Base-by-base conservation (phyloP, 2,113 vertebrate genomes). In the Vimba vimba region DNA sequence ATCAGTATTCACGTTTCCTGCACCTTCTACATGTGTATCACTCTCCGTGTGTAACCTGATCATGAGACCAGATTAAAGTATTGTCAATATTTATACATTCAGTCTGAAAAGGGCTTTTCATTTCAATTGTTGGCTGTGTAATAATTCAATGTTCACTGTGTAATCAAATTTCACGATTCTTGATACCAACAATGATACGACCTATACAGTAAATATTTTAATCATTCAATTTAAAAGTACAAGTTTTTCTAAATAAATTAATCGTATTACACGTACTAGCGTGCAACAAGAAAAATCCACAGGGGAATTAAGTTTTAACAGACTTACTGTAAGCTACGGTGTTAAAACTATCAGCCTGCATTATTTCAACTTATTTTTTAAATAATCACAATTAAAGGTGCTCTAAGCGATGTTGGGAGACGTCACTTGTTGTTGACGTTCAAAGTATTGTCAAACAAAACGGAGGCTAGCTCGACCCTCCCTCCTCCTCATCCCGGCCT, bases 41-140 rank as follows among this genome's bases (percentile, higher is more conserved):
- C 33, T 71, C 57, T 85, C 33, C 15, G 10, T 82, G 21, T 85
- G 64, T 60, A 78, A 17, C 50, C 75, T 9, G 69, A 64, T 84
- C 74, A 52, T 36, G 17, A 47, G 71, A 86, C 43, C 71, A 9
- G 13, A 88, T 88, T 83, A 83, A 88, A 88, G 9, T 86, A 83
- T 74, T 69, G 68, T 79, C 6, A 60, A 8, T 55, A 60, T 88
- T 83, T 86, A 23, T 83, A 82, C 39, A 79, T 43, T 59, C 33
- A 55, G 84, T 79, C 62, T 79, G 15, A 55, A 69, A 50, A 17
- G 10, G 23, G 4, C 12, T 62, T 52, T 52, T 79, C 12, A 17
- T 52, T 68, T 69, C 25, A 52, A 52, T 30, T 33, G 43, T 12
- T 1, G 3, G 21, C 15, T 47, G 7, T 57, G 19, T 57, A 21